These are phyloP conservation scores for Taenioides sp. DNA, from an alignment of 2,797 vertebrate species.

Conservation along the genomic window DNA sequence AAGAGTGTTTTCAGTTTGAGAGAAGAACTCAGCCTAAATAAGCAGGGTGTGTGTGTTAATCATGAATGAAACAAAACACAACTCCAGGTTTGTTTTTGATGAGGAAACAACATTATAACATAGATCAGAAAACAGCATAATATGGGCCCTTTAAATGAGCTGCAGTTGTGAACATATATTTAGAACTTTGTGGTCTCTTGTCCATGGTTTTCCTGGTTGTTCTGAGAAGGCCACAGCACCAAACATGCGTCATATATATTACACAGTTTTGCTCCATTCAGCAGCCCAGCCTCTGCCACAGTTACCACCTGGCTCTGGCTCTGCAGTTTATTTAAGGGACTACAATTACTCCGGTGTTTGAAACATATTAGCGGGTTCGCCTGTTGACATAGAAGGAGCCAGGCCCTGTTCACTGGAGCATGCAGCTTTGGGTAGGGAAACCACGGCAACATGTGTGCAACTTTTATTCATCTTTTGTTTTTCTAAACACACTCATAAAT, in stretches of 20 bases:
- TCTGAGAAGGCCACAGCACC: constrained; percentile 19
- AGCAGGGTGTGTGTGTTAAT: no score
- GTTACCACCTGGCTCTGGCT: constrained; percentile 38
- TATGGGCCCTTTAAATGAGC: no score
- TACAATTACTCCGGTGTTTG: constrained; percentile 28
- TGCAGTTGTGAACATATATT: background rate
- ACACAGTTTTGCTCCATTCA: constrained; percentile 19
- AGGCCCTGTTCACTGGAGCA: constrained; percentile 4
- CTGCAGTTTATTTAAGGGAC: constrained; percentile 33
- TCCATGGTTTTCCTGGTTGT: constrained; percentile 4
- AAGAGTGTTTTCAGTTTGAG: no score
- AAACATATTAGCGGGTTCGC: constrained; percentile 33
- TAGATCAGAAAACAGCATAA: no score
- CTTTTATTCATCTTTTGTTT: constrained; percentile 19
- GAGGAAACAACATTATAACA: no score
- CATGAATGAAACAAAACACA: no score
- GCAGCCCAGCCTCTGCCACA: constrained; percentile 15
- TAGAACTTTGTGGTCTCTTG: background rate
- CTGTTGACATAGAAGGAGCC: constrained; percentile 23
- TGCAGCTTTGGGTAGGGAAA: constrained; percentile 10
- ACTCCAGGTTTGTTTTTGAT: no score
- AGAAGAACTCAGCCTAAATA: no score
- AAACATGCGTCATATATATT: constrained; percentile 30
- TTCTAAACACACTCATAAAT: constrained; percentile 34
- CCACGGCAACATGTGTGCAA: constrained; percentile 22